Percentiles rank a stretch among this genome's conserved stretches.
These are phyloP conservation scores for Callipepla squamata DNA, from an alignment of 2,113 vertebrate species.

Conservation along the genomic window DNA sequence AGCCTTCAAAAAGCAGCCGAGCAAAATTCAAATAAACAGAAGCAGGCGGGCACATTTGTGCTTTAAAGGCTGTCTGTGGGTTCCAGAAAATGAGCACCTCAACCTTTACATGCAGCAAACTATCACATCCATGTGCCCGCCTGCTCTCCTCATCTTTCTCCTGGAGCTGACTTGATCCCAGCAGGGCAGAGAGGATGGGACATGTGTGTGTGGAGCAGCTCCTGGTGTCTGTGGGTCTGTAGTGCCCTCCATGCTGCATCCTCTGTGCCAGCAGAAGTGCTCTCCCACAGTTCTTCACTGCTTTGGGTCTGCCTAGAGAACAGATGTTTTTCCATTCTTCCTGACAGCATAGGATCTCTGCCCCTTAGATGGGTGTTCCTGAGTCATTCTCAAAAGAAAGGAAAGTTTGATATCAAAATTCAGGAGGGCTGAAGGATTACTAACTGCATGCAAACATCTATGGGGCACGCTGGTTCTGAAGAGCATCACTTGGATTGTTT, in stretches of 20 bases:
- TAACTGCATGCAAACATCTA: background rate
- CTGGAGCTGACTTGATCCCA: accelerated
- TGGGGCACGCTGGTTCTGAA: background rate
- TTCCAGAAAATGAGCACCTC: background rate
- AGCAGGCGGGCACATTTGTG: background rate
- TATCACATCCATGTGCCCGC: accelerated
- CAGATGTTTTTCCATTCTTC: background rate
- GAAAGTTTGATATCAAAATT: background rate
- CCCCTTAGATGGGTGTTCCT: background rate
- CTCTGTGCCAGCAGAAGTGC: background rate
- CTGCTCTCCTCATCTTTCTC: background rate
- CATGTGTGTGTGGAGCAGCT: accelerated
- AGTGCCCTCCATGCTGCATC: background rate
- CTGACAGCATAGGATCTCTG: background rate
- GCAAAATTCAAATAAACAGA: slow-evolving; percentile 10
- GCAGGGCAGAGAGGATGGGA: background rate
- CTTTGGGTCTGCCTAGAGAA: background rate
- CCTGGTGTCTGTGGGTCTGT: background rate
- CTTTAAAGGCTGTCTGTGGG: background rate
- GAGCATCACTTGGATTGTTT: background rate
- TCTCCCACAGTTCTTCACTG: background rate
- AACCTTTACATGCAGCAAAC: background rate
- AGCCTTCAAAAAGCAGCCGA: slow-evolving; percentile 16
- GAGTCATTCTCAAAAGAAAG: slow-evolving; percentile 8
- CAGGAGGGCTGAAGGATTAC: background rate